Percentiles rank a stretch among this genome's conserved stretches.
Conservation (phyloP, 2,797 vertebrate genomes). For the Fratercula arctica region DNA sequence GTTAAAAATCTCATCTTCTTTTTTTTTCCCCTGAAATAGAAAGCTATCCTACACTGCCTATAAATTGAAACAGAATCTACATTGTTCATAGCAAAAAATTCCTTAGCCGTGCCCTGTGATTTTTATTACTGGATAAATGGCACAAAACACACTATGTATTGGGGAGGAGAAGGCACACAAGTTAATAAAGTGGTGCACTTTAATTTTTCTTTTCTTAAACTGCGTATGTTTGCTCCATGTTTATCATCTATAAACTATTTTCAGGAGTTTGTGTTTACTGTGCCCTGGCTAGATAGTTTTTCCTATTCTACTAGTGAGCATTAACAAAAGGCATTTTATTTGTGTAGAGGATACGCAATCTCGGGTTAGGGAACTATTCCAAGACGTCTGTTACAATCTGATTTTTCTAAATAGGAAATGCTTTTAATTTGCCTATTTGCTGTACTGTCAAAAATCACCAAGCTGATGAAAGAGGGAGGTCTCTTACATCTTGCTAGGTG, state of each 20-base stretch:
- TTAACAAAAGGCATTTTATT: not conserved
- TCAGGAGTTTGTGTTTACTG: not conserved
- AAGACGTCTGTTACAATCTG: not conserved
- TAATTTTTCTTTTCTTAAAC: not conserved
- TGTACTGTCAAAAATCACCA: not conserved
- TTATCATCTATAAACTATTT: not conserved
- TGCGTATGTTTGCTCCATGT: accelerated
- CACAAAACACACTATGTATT: accelerated
- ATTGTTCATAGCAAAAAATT: not conserved
- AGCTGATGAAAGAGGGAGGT: not conserved
- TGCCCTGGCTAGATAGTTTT: constrained; percentile 31
- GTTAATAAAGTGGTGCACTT: not conserved
- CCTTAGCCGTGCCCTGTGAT: not conserved
- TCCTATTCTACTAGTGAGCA: not conserved
- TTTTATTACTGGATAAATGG: not conserved
- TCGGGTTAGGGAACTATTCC: not conserved
- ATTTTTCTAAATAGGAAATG: not conserved
- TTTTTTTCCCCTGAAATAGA: not conserved
- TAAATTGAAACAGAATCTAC: not conserved
- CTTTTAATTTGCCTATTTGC: not conserved
- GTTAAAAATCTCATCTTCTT: constrained; percentile 3
- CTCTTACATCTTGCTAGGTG: not conserved
- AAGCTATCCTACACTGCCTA: not conserved
- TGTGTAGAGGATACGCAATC: accelerated
- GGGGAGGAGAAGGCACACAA: not conserved